Conservation (phyloP, 2,888 invertebrate genomes). For the Tillus elongatus region DNA sequence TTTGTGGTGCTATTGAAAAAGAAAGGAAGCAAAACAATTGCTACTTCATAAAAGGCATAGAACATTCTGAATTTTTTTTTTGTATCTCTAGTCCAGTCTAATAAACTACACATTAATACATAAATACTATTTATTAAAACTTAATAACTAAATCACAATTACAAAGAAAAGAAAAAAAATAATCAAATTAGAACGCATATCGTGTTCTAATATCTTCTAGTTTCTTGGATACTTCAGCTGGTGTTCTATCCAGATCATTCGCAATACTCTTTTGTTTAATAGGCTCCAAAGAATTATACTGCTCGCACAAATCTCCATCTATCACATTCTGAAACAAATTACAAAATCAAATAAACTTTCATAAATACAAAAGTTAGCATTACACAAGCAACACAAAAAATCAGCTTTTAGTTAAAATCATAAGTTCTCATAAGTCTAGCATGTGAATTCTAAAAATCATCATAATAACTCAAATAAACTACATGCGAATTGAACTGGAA, state of each 20-base stretch:
- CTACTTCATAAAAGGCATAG: too few species aligned
- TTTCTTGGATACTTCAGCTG: conserved; percentile 96
- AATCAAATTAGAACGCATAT: conserved; percentile 81
- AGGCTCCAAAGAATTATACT: conserved; percentile 92
- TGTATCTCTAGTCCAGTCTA: too few species aligned
- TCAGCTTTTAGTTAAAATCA: conserved; percentile 20
- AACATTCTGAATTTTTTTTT: too few species aligned
- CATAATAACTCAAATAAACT: conserved; percentile 13
- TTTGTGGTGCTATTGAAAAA: too few species aligned
- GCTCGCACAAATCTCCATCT: conserved; percentile 98
- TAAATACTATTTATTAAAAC: too few species aligned
- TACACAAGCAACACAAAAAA: conserved; percentile 2
- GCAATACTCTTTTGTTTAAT: conserved; percentile 92
- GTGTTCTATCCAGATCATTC: conserved; percentile 86
- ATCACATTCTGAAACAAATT: conserved; percentile 75
- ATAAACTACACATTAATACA: too few species aligned
- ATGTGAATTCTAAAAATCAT: conserved; percentile 26
- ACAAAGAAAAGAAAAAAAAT: conserved; percentile 7
- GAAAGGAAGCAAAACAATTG: too few species aligned
- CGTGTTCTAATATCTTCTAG: conserved; percentile 97
- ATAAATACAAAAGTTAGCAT: conserved; percentile 1
- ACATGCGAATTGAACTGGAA: too few species aligned
- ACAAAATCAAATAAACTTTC: neutral
- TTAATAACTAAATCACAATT: neutral
- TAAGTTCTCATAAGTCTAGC: conserved; percentile 36